Base-by-base conservation (phyloP, 2,113 vertebrate species). In the Quiscalus mexicanus region DNA sequence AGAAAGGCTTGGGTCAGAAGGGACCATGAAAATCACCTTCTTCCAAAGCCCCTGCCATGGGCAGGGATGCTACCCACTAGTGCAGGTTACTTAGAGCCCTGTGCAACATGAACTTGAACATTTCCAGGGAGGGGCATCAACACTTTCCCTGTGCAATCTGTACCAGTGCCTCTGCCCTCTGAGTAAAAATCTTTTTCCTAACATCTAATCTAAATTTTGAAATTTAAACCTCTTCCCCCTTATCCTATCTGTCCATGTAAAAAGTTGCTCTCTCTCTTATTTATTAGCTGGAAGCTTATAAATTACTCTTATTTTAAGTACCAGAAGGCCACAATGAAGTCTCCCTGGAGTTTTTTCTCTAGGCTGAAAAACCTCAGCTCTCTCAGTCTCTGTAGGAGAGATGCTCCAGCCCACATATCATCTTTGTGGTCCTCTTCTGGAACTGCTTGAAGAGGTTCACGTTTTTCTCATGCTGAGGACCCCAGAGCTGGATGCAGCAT, bases 321-420 rank as follows among this genome's bases (percentile, higher is more conserved):
- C 41, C 1, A 0, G 42, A 56, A 56, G 12, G 12, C 10, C 5
- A 5, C 15, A n/a, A 15, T 28, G 15, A 47, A 39, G 4, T 41
- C 5, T n/a, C n/a, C 15, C 28, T 19, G 6, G 30, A 47, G 12
- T 27, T 4, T 41, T 64, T 64, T 56, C 50, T 65, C 41, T 11
- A 56, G 50, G 10, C 24, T 56, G n/a, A 74, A 47, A 37, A 64
- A 4, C 5, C 1, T 0, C 50, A 47, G 19, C 12, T 56, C 19
- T 74, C 50, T 74, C 58, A 27, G 33, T 27, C 49, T 47, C 23
- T 24, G 8, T 19, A 75, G 59, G 19, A 47, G 42, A 41, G 59
- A 15, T n/a, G 19, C 12, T 64, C 15, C 23, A 49, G 19, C 35
- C n/a, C 19, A 15, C 19, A n/a, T 8, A 47, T 17, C 9, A 39